These are phyloP conservation scores for Plagodis pulveraria DNA, from an alignment of 2,888 invertebrate species.

Conservation along the genomic window DNA sequence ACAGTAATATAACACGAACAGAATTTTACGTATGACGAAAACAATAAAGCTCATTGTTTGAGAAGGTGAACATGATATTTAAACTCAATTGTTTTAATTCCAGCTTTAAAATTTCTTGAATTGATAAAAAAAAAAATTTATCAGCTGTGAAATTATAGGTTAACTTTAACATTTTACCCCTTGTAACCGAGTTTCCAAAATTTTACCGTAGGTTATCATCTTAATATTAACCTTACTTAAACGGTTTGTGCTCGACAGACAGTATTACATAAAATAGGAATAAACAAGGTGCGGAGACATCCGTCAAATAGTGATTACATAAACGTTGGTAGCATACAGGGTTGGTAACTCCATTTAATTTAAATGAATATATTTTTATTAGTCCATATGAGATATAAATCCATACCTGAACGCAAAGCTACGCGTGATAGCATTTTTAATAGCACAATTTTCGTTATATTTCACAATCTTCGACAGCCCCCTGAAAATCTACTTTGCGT, in stretches of 20 bases:
- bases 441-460: slow-evolving; percentile 53
- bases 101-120: no score
- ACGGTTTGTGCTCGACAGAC: no score
- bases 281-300: slow-evolving; percentile 40
- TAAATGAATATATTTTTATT: slow-evolving; percentile 6
- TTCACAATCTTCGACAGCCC: slow-evolving; percentile 63
- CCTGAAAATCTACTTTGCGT: slow-evolving; percentile 63
- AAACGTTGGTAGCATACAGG: slow-evolving; percentile 67
- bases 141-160: slow-evolving; percentile 33
- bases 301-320: slow-evolving; percentile 82
- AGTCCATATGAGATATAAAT: slow-evolving; percentile 29
- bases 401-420: slow-evolving; percentile 88
- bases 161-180: slow-evolving; percentile 13
- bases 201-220: no score
- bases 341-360: slow-evolving; percentile 47
- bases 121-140: slow-evolving; percentile 3
- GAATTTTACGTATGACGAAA: no score
- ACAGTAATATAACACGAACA: no score
- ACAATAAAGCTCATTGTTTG: no score
- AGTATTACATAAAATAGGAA: slow-evolving; percentile 25
- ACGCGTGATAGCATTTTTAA: slow-evolving; percentile 88
- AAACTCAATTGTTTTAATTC: no score
- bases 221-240: no score
- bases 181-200: no score
- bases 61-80: no score